Evolutionary conservation across 1,140 invertebrate genomes (phyloP).

Genomic region (Sipha flava): DNA sequence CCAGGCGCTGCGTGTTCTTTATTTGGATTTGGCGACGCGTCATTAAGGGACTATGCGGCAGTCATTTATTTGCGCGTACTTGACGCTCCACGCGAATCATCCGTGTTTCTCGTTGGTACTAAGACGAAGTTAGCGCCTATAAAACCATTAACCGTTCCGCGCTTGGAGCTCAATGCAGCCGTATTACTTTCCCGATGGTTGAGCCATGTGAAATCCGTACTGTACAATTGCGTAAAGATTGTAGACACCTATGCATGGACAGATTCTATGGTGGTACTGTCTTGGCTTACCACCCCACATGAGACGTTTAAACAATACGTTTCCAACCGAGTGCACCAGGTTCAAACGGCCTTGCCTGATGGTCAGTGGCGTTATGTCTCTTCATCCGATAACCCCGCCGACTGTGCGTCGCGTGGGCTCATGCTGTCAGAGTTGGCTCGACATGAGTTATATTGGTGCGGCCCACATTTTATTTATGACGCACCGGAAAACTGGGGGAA

Average conservation of each 20-base stretch:
- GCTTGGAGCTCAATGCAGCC: slow-evolving; percentile 43
- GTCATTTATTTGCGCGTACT: slow-evolving; percentile 37
- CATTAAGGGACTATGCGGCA: slow-evolving; percentile 39
- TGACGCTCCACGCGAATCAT: neutral
- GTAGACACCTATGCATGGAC: slow-evolving; percentile 37
- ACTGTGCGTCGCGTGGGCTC: slow-evolving; percentile 12
- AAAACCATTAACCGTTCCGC: slow-evolving; percentile 39
- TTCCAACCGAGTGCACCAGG: slow-evolving; percentile 19
- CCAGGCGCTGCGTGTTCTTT: neutral
- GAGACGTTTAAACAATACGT: slow-evolving; percentile 33
- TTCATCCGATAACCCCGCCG: slow-evolving; percentile 41
- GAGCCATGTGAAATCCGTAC: neutral
- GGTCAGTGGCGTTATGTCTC: slow-evolving; percentile 31
- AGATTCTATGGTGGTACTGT: slow-evolving; percentile 41
- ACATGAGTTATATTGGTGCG: neutral
- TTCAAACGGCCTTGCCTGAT: neutral
- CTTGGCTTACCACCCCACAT: slow-evolving; percentile 37
- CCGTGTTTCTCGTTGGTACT: neutral
- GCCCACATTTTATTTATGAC: neutral
- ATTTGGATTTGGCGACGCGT: slow-evolving; percentile 41
- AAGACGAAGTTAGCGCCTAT: slow-evolving; percentile 40
- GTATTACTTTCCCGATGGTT: slow-evolving; percentile 38
- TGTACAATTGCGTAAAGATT: slow-evolving; percentile 1
- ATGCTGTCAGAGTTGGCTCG: neutral
- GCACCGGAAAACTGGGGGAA: neutral